Conservation (phyloP, 2,888 invertebrate genomes). For the Aradus depressus region DNA sequence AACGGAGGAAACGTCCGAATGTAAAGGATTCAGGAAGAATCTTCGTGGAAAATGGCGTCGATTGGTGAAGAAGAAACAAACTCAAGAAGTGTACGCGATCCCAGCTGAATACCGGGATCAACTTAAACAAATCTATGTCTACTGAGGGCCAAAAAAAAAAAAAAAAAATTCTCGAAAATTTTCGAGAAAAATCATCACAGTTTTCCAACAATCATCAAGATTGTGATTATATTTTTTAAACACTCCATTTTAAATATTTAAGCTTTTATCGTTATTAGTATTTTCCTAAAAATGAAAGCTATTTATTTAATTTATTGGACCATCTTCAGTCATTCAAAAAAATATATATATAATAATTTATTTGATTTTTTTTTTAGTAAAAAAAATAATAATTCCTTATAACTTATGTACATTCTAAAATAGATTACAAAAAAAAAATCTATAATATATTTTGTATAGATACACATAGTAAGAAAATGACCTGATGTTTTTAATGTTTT, state of each 20-base stretch:
- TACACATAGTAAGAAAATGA: background rate
- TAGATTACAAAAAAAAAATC: constrained; percentile 1
- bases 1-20: constrained; percentile 59
- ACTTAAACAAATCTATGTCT: constrained; percentile 79
- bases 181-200: constrained; percentile 1
- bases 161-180: constrained; percentile 3
- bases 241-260: constrained; percentile 9
- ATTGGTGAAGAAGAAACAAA: constrained; percentile 71
- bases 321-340: background rate
- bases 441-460: constrained; percentile 1
- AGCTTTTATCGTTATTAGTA: constrained; percentile 3
- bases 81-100: constrained; percentile 69
- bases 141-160: constrained; percentile 41
- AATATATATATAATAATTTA: background rate
- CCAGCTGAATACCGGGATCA: constrained; percentile 78
- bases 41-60: constrained; percentile 77
- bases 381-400: background rate
- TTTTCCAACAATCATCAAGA: too few relatives aligned
- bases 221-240: constrained; percentile 2
- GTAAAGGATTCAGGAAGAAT: constrained; percentile 71
- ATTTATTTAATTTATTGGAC: too few relatives aligned
- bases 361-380: background rate
- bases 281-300: background rate
- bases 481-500: too few relatives aligned
- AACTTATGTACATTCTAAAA: constrained; percentile 1